Evolutionary conservation across 2,113 vertebrate genomes (phyloP), one percentile per base, ranked within the genome.

Genomic region (Plecturocebus donacophilus): DNA sequence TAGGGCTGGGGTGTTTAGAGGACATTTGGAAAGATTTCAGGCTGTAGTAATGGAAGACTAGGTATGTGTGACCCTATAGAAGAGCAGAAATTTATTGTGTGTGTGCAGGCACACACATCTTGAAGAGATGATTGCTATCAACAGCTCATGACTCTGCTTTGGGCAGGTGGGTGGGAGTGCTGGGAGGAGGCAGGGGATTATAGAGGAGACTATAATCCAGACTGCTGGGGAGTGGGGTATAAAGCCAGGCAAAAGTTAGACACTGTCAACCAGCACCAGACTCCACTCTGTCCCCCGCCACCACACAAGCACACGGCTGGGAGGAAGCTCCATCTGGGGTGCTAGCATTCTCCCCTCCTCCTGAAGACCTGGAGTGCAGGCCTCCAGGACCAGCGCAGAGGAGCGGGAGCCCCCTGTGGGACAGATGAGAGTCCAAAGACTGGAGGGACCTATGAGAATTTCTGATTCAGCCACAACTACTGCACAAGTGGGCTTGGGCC

Each of bases 261-360:
- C 54, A 88, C 25, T 35, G 61, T 42, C 58, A 91, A 23, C 13
- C 6, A 66, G 45, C 27, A 45, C 16, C 73, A 70, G 16, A 21
- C 68, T 70, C 47, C 30, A 64, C 71, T 11, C 10, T 35, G 12
- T 1, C 25, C 32, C 25, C 19, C 4, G 27, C 61, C 45, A 42
- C 12, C 23, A 13, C 1, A 0, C 12, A 30, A 61, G 40, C 2
- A 2, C 11, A 40, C 0, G 5, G 17, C 20, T 19, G 12, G 11
- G 58, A 25, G 86, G 54, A 54, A 73, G 40, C 1, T 0, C 45
- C 6, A 17, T 9, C 40, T 19, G 4, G n/a, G 25, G 7, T 61
- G 19, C 5, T 2, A 11, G 32, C 52, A 49, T 20, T 21, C 5
- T 73, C 42, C 6, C 5, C 0, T 12, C 3, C 0, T 3, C 16